These are phyloP conservation scores for Pantelozetes paolii DNA, from an alignment of 2,888 invertebrate species.

Conservation along the genomic window DNA sequence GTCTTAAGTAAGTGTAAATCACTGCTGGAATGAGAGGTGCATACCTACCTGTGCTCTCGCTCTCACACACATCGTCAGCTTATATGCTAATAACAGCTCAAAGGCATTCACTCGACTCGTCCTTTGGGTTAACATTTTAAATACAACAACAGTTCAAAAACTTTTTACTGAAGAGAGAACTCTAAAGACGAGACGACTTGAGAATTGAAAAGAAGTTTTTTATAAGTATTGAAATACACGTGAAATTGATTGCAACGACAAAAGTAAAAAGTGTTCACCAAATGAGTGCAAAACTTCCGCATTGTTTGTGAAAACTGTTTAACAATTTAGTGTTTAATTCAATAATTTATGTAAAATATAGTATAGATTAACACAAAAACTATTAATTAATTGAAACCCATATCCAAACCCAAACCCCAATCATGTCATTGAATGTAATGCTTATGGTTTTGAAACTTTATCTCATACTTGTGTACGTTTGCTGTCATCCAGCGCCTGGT, in stretches of 20 bases:
- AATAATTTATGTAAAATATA: neutral
- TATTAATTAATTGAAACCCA: neutral
- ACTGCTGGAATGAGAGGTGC: no score
- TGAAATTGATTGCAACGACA: neutral
- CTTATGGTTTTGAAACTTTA: neutral
- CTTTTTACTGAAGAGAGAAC: no score
- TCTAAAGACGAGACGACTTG: no score
- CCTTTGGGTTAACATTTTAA: neutral
- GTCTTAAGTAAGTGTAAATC: no score
- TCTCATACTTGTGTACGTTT: conserved; percentile 11
- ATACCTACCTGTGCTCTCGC: no score
- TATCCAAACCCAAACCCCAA: neutral
- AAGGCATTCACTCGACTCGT: neutral
- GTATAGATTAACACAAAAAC: neutral
- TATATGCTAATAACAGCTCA: neutral
- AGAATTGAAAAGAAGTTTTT: neutral
- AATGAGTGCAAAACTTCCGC: neutral
- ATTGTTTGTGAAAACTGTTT: conserved; percentile 1
- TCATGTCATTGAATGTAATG: neutral
- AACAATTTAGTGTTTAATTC: neutral
- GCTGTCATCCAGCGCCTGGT: conserved; percentile 40
- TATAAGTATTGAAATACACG: neutral
- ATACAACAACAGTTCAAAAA: neutral
- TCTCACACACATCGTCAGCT: no score
- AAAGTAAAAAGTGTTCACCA: neutral